These are phyloP conservation scores for Sisyra nigra DNA, from an alignment of 2,888 invertebrate species.

Conservation along the genomic window DNA sequence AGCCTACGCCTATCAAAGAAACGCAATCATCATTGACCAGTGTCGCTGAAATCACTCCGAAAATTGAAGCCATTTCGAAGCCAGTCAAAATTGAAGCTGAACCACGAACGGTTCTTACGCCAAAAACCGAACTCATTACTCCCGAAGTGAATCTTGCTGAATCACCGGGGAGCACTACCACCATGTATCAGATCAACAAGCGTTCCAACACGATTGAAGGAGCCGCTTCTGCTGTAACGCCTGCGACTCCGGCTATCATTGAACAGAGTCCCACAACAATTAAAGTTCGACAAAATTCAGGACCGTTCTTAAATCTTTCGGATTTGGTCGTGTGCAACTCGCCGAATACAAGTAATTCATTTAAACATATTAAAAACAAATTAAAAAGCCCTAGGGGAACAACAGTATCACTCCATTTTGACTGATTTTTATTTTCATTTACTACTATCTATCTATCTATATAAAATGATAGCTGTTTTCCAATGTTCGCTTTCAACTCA, in stretches of 20 bases:
- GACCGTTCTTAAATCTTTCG: conserved; percentile 7
- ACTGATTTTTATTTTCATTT: neutral
- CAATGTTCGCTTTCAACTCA: too few species aligned
- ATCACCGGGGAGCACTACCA: neutral
- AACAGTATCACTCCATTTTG: neutral
- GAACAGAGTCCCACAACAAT: neutral
- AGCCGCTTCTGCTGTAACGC: neutral
- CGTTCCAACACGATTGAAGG: neutral
- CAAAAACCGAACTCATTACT: neutral
- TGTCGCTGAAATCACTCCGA: too few species aligned
- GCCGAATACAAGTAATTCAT: conserved; percentile 5
- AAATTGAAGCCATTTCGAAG: neutral
- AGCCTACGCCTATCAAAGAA: too few species aligned
- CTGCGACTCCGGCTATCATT: neutral
- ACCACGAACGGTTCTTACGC: conserved; percentile 8
- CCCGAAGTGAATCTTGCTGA: neutral
- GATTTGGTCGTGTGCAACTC: conserved; percentile 7
- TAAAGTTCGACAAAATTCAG: neutral
- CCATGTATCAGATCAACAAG: neutral
- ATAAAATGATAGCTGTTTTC: neutral
- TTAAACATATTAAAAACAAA: too few species aligned
- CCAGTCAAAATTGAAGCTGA: too few species aligned
- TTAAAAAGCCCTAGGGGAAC: neutral
- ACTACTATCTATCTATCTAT: neutral
- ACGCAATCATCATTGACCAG: too few species aligned